Base-by-base conservation (phyloP, 1,140 invertebrate genomes). In the Temnothorax nylanderi region DNA sequence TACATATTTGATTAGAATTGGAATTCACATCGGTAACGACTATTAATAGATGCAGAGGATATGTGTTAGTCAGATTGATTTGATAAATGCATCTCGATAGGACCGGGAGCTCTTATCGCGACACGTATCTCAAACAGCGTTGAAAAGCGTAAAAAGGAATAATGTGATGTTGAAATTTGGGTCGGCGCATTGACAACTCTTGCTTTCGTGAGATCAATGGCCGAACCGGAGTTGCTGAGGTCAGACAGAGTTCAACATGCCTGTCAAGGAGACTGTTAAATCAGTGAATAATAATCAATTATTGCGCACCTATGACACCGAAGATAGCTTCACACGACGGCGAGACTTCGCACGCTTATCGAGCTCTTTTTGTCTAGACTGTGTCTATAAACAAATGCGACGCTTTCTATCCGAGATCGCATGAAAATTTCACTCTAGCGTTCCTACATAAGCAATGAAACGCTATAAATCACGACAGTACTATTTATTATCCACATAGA, bases 271-370 rank as follows among this genome's bases (percentile, higher is more conserved):
- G 80, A 84, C 69, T 60, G 80, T 84, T 84, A 84, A 84, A 84
- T 84, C 80, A 84, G 80, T 75, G 80, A 84, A 84, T 84, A 84
- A 75, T 84, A 75, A 84, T 84, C 54, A 84, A 84, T 84, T 75
- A 84, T 75, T 84, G 69, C 69, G 69, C 69, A 84, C 80, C 80
- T 84, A 84, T 84, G 80, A 84, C 69, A 84, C 80, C 80, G 69
- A 84, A 84, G 80, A 84, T 84, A 84, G 80, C 69, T 84, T 75
- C 44, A 60, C 80, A 75, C 80, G 80, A 62, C 80, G 80, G 69
- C 80, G 80, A 74, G 80, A 84, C 80, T 75, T 41, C 37, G 54
- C 58, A 60, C 67, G 54, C 69, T 84, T 74, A 84, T 84, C 80
- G 80, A 84, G 41, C 69, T 84, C 69, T 84, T 84, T 84, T 84